phyloP scores from a whole-genome alignment of 30 jellyfish, hydroid and myxozoan genomes.

The Hydractinia symbiolongicarpus region DNA sequence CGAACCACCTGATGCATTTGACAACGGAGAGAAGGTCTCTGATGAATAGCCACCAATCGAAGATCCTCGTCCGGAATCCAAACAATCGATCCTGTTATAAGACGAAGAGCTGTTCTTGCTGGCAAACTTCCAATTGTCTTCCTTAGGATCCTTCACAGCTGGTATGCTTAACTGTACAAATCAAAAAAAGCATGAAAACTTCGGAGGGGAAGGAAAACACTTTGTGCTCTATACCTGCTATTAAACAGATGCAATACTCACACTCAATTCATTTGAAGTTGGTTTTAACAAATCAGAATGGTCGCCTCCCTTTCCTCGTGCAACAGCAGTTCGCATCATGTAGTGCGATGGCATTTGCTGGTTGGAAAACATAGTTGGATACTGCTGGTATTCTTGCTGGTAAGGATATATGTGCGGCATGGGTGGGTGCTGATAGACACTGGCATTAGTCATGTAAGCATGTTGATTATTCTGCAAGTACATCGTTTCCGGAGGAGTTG shows the following conservation, averaged over 20 bases:
- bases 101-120: neutral
- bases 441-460: conserved; percentile 22
- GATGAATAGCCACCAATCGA: conserved; percentile 64
- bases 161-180: conserved; percentile 39
- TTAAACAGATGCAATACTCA: conserved; percentile 1
- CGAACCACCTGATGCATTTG: conserved; percentile 53
- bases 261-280: conserved; percentile 30
- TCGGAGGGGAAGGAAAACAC: neutral
- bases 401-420: conserved; percentile 20
- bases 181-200: neutral
- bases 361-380: conserved; percentile 20
- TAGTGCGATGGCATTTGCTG: neutral
- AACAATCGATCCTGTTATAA: neutral
- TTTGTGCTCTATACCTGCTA: neutral
- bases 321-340: conserved; percentile 34
- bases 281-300: neutral
- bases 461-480: conserved; percentile 29
- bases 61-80: conserved; percentile 61
- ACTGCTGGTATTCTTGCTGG: conserved; percentile 27
- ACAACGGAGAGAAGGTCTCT: conserved; percentile 78
- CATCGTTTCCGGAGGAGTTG: conserved; percentile 25
- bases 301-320: conserved; percentile 22
- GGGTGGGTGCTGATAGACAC: conserved; percentile 24
- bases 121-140: conserved; percentile 31
- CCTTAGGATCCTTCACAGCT: conserved; percentile 17